A percentile compares a stretch with the other conserved stretches of the same genome.
Evolutionary conservation across 2,113 vertebrate species (phyloP).

Genomic region (Acanthochromis polyacanthus): DNA sequence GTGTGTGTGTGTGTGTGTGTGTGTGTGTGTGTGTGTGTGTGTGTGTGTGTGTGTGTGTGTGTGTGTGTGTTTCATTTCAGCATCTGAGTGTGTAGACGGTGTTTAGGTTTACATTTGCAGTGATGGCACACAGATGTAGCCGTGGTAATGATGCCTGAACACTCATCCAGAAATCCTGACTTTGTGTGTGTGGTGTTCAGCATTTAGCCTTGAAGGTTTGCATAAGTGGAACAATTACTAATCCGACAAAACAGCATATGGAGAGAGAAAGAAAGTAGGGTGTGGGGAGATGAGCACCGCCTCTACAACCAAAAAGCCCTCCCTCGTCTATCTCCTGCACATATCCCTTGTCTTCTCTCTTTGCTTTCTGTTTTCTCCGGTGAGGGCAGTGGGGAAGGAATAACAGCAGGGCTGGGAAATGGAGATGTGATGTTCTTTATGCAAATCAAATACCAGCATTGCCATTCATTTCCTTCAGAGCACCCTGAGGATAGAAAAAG

Average conservation of each 20-base stretch:
- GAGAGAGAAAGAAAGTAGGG: neutral
- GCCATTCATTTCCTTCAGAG: constrained; percentile 63
- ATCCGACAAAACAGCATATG: constrained; percentile 57
- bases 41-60: neutral
- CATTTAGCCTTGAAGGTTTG: constrained; percentile 58
- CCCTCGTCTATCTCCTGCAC: constrained; percentile 4
- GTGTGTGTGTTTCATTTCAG: neutral
- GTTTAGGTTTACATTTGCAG: constrained; percentile 37
- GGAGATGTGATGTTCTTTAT: constrained; percentile 71
- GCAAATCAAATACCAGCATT: constrained; percentile 72
- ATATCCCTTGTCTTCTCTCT: constrained; percentile 9
- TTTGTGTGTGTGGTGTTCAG: constrained; percentile 10
- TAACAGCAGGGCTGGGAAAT: constrained; percentile 74
- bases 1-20: neutral
- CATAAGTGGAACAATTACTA: constrained; percentile 56
- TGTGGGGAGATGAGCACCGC: neutral
- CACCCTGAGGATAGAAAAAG: constrained; percentile 41
- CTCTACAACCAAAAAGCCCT: constrained; percentile 13
- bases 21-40: neutral
- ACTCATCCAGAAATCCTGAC: constrained; percentile 20
- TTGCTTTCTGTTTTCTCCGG: constrained; percentile 43
- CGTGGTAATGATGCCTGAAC: constrained; percentile 36
- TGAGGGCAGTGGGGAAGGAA: constrained; percentile 49
- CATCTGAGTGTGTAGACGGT: constrained; percentile 18
- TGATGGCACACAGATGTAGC: constrained; percentile 37